Evolutionary conservation across 1,140 invertebrate species (phyloP).

Genomic region (Nylanderia fulva): DNA sequence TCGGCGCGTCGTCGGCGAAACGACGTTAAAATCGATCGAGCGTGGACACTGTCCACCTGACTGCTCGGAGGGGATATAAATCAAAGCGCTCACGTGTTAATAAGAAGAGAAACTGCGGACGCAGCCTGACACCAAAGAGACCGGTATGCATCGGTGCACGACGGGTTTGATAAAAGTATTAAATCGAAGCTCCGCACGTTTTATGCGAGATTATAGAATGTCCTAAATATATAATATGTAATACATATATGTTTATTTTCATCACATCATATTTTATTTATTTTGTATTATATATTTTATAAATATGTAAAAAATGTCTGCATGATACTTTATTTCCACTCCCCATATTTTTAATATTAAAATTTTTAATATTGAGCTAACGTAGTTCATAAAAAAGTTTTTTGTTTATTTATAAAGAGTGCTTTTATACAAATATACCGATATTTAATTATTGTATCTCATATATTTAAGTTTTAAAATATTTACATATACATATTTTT

Average conservation of each 20-base stretch:
- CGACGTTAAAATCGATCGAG: constrained; percentile 58
- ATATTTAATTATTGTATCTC: background rate
- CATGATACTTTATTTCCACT: background rate
- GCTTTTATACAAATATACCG: background rate
- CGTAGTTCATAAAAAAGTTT: too few species aligned
- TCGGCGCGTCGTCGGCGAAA: constrained; percentile 41
- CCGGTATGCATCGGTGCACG: constrained; percentile 18
- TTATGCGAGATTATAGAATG: background rate
- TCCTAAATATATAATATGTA: too few species aligned
- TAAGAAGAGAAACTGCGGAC: constrained; percentile 59
- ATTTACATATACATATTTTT: background rate
- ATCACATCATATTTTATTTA: background rate
- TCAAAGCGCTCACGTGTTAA: constrained; percentile 53
- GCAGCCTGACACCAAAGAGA: constrained; percentile 40
- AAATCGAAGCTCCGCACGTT: constrained; percentile 1
- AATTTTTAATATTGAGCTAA: background rate
- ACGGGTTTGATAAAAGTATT: constrained; percentile 32
- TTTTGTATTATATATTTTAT: too few species aligned
- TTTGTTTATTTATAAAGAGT: background rate
- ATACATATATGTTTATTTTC: background rate
- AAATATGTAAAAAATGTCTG: too few species aligned
- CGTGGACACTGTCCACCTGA: constrained; percentile 47
- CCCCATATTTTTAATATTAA: background rate
- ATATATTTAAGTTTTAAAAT: constrained; percentile 5
- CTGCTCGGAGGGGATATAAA: constrained; percentile 40